Evolutionary conservation across 2,888 invertebrate species (phyloP).

Genomic region (Rotaria sp.): DNA sequence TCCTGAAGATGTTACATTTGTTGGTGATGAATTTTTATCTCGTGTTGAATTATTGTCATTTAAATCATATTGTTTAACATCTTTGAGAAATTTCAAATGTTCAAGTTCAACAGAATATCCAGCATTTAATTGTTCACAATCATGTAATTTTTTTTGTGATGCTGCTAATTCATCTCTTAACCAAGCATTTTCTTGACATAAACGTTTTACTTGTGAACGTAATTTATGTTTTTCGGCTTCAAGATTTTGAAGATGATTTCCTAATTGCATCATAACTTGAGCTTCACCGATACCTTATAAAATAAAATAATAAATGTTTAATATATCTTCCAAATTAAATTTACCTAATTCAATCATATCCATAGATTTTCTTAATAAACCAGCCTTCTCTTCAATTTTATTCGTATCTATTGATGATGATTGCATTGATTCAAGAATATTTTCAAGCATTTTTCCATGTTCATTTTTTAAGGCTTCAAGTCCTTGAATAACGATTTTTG

Average conservation of each 20-base stretch:
- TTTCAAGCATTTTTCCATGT: constrained; percentile 64
- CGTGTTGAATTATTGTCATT: neutral
- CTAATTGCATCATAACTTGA: constrained; percentile 35
- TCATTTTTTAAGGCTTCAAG: constrained; percentile 88
- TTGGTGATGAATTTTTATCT: neutral
- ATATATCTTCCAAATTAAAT: too few species aligned
- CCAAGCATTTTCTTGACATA: constrained; percentile 98
- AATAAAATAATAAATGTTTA: neutral
- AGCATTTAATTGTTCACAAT: constrained; percentile 71
- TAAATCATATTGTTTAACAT: constrained; percentile 39
- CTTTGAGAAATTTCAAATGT: constrained; percentile 40
- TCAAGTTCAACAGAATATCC: constrained; percentile 35
- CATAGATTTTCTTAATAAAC: constrained; percentile 82
- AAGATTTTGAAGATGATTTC: constrained; percentile 34
- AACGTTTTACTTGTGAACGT: constrained; percentile 84
- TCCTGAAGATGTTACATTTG: neutral
- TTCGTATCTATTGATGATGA: neutral
- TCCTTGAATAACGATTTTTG: constrained; percentile 89
- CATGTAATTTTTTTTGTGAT: constrained; percentile 83
- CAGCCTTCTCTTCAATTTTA: constrained; percentile 72
- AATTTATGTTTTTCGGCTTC: constrained; percentile 68
- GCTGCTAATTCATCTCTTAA: constrained; percentile 92
- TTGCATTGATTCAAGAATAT: constrained; percentile 48
- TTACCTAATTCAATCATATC: constrained; percentile 73
- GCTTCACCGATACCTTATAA: constrained; percentile 33